Conservation (phyloP, 2,797 vertebrate species). For the Cyclura pinguis region DNA sequence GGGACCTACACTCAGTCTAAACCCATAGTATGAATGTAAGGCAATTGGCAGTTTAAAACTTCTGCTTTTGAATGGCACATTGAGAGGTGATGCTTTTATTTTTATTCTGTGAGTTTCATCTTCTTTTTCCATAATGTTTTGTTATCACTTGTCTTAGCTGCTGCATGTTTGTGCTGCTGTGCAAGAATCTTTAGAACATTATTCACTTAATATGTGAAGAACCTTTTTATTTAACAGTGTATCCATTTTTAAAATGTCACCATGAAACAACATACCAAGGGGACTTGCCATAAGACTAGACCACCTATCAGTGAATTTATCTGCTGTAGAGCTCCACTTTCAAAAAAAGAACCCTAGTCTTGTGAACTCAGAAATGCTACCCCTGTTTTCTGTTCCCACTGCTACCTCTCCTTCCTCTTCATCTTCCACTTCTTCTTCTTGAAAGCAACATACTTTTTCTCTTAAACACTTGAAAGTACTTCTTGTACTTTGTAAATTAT, state of each 20-base stretch:
- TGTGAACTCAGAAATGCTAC: not conserved
- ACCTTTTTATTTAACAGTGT: not conserved
- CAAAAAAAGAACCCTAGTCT: not conserved
- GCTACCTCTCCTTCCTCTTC: too few species aligned
- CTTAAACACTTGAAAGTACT: slow-evolving; percentile 16
- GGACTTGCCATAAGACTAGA: not conserved
- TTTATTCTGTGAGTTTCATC: not conserved
- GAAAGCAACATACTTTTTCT: not conserved
- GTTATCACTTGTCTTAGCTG: not conserved
- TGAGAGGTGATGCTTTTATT: not conserved
- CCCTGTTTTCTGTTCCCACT: too few species aligned
- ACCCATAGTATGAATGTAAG: not conserved
- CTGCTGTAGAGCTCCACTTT: not conserved
- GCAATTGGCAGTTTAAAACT: not conserved
- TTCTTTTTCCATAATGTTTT: not conserved
- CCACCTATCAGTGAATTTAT: not conserved
- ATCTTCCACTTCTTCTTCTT: not conserved
- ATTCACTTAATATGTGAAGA: not conserved
- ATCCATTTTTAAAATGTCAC: not conserved
- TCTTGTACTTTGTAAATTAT: slow-evolving; percentile 5
- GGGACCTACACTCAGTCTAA: not conserved
- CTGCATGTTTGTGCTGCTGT: not conserved
- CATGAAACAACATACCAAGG: not conserved
- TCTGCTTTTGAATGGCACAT: not conserved
- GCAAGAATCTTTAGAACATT: not conserved